These are phyloP conservation scores for Xanthostigma xanthostigma DNA, from an alignment of 2,888 invertebrate species.

Conservation along the genomic window DNA sequence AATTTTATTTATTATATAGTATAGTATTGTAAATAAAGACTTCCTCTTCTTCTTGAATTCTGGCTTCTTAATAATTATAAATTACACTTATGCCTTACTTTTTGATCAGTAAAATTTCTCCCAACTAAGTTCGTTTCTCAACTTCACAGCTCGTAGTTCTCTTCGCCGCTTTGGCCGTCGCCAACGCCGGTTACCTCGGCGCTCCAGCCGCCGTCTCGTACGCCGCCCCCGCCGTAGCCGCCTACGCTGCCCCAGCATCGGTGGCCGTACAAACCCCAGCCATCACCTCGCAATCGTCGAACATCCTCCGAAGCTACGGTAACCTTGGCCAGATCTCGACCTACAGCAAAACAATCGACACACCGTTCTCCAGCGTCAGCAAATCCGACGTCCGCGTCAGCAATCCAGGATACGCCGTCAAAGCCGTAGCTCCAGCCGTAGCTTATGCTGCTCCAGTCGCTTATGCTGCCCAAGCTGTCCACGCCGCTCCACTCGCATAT, in stretches of 20 bases:
- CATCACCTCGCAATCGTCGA: conserved; percentile 41
- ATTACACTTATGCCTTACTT: too few species aligned
- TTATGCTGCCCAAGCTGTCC: conserved; percentile 13
- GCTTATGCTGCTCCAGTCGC: conserved; percentile 25
- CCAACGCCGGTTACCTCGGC: conserved; percentile 39
- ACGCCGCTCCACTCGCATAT: conserved; percentile 6
- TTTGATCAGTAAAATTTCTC: too few species aligned
- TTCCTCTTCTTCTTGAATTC: too few species aligned
- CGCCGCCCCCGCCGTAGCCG: conserved; percentile 16
- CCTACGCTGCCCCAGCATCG: conserved; percentile 21
- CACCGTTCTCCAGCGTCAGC: conserved; percentile 55
- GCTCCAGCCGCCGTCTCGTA: conserved; percentile 18
- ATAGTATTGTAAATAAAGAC: too few species aligned
- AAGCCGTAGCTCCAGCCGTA: conserved; percentile 16
- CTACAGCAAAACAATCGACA: conserved; percentile 52
- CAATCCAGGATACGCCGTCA: conserved; percentile 38
- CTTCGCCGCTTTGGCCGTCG: conserved; percentile 38
- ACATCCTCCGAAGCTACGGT: conserved; percentile 45
- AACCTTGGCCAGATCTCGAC: conserved; percentile 56
- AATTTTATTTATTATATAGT: too few species aligned
- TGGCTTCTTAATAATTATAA: too few species aligned
- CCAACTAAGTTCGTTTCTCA: too few species aligned
- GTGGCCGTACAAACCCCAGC: conserved; percentile 34
- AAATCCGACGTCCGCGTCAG: conserved; percentile 56
- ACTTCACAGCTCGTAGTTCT: conserved; percentile 33